Evolutionary conservation across 2,113 vertebrate species (phyloP).

Genomic region (Zapornia atra): DNA sequence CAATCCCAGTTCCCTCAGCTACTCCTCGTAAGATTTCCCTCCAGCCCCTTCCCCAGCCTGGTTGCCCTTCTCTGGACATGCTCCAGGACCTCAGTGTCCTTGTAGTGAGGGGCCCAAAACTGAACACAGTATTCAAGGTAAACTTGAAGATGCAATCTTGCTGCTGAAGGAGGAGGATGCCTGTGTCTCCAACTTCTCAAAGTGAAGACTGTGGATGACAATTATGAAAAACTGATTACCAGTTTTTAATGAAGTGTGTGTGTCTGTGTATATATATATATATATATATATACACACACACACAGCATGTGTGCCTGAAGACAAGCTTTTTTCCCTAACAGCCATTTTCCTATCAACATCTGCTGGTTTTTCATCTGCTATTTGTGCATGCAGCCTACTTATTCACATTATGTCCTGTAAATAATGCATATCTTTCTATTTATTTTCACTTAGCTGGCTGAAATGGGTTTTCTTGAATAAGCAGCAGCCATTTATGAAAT

Average conservation of each 20-base stretch:
- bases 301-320: neutral
- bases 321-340: neutral
- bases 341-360: constrained; percentile 9
- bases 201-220: neutral
- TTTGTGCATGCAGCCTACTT: constrained; percentile 13
- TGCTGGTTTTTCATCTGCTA: constrained; percentile 12
- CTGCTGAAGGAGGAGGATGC: neutral
- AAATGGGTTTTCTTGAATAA: constrained; percentile 48
- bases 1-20: too few species aligned
- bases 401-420: constrained; percentile 22
- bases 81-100: too few species aligned
- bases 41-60: too few species aligned
- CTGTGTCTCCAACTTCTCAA: neutral
- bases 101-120: too few species aligned
- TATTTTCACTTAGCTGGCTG: constrained; percentile 49
- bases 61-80: too few species aligned
- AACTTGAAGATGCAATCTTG: neutral
- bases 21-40: too few species aligned
- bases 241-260: neutral
- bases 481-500: constrained; percentile 33
- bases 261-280: neutral
- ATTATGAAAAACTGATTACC: neutral
- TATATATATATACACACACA: neutral
- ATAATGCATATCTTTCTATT: constrained; percentile 57
- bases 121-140: too few species aligned